Evolutionary conservation across 2,113 vertebrate species (phyloP), one percentile per base, ranked within the genome.

Genomic region (Cyphomyrus discorhynchus): DNA sequence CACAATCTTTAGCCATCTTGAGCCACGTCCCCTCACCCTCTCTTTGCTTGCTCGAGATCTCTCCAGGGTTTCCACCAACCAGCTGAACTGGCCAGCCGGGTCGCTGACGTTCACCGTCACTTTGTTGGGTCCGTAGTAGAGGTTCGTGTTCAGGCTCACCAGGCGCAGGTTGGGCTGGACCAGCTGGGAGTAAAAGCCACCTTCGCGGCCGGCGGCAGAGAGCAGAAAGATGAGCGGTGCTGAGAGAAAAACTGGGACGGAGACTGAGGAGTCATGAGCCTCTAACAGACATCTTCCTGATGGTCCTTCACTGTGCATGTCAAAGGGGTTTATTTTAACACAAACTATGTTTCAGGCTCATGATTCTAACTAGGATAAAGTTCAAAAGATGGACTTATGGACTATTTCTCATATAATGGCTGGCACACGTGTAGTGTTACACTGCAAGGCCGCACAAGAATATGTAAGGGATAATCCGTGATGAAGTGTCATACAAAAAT

Each of bases 111-210:
- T 97, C 39, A 91, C 42, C 0, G 97, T 98, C 91, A 93, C 92
- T 2, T 92, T 50, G 91, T 99, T 94, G 0, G 97, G 98, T 66
- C 96, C 90, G 52, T 99, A 99, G 94, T 99, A 99, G 1, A 99
- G 95, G 91, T 98, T 97, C 1, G 98, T 99, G 94, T 99, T 99
- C 88, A 99, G 95, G 93, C 98, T 98, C 85, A 99, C 93, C 93
- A 99, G 95, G 80, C 98, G 95, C 83, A 99, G 93, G 31, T 93
- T 94, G 2, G 94, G 92, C 88, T 94, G 93, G 11, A 96, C 95
- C 88, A 96, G 94, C 94, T 98, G 98, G 0, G 98, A 97, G 92
- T 99, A 99, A 94, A 98, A 99, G 11, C 98, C 98, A 89, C 98
- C 98, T 99, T 93, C 35, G 90, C 1, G 92, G 93, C n/a, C 89